Evolutionary conservation across 92 coral and sea anemone species (phyloP).

Genomic region (Galaxea fascicularis): DNA sequence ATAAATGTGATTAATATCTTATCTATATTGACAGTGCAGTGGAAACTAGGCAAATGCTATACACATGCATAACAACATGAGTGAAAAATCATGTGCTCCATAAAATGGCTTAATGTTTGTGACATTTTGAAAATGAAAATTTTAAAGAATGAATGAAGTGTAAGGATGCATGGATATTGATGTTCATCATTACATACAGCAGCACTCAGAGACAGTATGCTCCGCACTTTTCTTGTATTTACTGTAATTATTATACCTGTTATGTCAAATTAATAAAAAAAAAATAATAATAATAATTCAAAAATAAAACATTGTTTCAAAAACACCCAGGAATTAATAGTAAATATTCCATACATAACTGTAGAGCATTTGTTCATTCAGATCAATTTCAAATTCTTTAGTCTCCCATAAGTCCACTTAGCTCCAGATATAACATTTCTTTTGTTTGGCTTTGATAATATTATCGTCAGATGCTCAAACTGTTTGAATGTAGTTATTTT

Average conservation of each 20-base stretch:
- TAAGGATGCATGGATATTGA: background rate
- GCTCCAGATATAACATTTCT: background rate
- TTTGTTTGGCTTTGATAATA: no score
- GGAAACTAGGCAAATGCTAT: constrained; percentile 6
- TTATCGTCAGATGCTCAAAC: background rate
- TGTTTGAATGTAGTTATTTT: background rate
- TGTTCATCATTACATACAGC: background rate
- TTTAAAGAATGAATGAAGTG: background rate
- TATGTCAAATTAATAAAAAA: no score
- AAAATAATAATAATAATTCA: no score
- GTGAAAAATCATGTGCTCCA: constrained; percentile 6
- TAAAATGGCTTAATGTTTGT: background rate
- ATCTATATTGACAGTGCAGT: background rate
- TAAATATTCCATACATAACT: background rate
- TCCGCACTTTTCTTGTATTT: no score
- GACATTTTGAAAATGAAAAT: background rate
- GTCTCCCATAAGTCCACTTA: background rate
- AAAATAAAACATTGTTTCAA: background rate
- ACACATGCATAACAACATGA: background rate
- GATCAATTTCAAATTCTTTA: background rate
- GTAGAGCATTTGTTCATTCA: background rate
- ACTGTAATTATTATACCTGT: no score
- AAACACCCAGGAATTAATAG: background rate
- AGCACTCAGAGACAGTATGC: no score
- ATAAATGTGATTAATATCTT: background rate